Conservation (phyloP, 2,113 vertebrate species). For the Cranoglanis bouderius region DNA sequence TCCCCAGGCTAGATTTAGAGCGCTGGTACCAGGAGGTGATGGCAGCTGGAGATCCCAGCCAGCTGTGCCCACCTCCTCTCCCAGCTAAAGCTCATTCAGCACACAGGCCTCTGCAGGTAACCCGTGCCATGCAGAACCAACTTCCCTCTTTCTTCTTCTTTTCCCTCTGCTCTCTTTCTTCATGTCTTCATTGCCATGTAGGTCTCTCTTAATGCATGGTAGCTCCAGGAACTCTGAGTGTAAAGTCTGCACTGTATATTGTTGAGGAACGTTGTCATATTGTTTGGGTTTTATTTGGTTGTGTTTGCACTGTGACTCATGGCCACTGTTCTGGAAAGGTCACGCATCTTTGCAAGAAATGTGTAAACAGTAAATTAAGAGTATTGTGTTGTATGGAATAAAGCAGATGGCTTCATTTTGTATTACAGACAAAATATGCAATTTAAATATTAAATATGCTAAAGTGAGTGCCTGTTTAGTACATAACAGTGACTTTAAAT, state of each 20-base stretch:
- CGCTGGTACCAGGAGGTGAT: conserved; percentile 82
- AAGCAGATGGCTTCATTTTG: neutral
- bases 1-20: conserved; percentile 78
- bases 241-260: neutral
- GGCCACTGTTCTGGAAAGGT: neutral
- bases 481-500: neutral
- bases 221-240: neutral
- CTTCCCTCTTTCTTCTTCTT: conserved; percentile 33
- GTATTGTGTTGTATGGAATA: neutral
- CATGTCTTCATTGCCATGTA: neutral
- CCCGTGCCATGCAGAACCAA: conserved; percentile 30
- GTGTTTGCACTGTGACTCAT: neutral
- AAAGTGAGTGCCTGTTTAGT: neutral
- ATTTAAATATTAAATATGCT: neutral
- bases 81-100: conserved; percentile 65
- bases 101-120: conserved; percentile 70
- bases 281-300: conserved; percentile 16
- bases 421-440: neutral
- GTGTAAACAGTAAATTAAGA: neutral
- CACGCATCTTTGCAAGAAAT: neutral
- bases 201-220: neutral
- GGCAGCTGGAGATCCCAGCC: conserved; percentile 66
- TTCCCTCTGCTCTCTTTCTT: conserved; percentile 30
- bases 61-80: conserved; percentile 74
- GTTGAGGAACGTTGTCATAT: neutral